Evolutionary conservation across 2,888 invertebrate genomes (phyloP).

Genomic region (Netelia inedita): DNA sequence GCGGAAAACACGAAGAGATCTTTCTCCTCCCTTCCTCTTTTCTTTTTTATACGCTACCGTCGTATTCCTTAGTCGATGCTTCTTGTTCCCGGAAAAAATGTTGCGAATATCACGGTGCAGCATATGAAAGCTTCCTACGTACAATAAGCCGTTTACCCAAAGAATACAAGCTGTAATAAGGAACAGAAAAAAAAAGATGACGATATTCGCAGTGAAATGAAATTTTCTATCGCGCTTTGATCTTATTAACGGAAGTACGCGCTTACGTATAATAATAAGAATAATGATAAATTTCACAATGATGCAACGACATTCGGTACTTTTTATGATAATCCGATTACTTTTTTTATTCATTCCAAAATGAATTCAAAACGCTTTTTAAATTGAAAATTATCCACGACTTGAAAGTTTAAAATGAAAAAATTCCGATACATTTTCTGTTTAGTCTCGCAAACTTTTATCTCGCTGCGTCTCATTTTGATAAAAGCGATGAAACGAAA

Average conservation of each 20-base stretch:
- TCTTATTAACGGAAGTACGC: neutral
- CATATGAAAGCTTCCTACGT: constrained; percentile 12
- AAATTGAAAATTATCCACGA: too few species aligned
- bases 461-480: too few species aligned
- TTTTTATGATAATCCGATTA: too few species aligned
- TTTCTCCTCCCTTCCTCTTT: neutral
- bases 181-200: constrained; percentile 28
- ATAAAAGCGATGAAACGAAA: too few species aligned
- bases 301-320: too few species aligned
- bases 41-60: neutral
- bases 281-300: too few species aligned
- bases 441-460: too few species aligned
- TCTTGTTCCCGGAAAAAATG: constrained; percentile 42
- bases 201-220: neutral
- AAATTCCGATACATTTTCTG: too few species aligned
- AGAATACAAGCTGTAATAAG: neutral
- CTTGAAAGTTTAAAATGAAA: too few species aligned
- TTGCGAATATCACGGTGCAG: constrained; percentile 55
- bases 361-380: too few species aligned
- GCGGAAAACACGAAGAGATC: constrained; percentile 18
- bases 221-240: constrained; percentile 5
- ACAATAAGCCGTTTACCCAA: constrained; percentile 8
- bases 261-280: too few species aligned
- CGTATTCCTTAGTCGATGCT: neutral
- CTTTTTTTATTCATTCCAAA: too few species aligned